Evolutionary conservation across 1,140 invertebrate species (phyloP), one percentile per base, ranked within the genome.

Genomic region (Drosophila eugracilis): DNA sequence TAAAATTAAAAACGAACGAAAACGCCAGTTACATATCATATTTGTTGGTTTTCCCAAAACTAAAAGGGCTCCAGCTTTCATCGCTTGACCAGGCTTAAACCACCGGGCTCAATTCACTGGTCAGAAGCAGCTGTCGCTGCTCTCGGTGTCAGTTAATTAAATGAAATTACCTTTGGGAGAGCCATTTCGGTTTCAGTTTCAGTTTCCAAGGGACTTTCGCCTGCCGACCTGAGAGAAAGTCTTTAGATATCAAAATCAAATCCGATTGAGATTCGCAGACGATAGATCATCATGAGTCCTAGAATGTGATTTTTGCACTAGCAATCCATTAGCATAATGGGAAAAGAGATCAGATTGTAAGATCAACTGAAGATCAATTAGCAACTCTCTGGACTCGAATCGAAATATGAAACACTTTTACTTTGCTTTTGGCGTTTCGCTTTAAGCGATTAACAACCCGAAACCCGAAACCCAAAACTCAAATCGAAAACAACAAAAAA

Each of bases 381-480:
- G 57, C 49, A 54, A 22, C 63, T 48, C 22, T n/a, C n/a, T n/a
- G 24, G 22, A 34, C 21, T 24, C 42, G n/a, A 39, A 77, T 60
- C 42, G 65, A 57, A 67, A 77, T n/a, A n/a, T 55, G 59, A 79
- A 73, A 79, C 54, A 79, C 76, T 79, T 79, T 78, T 78, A 78
- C 75, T 78, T 74, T 74, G 59, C 37, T 49, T 60, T 69, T 44
- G 36, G 65, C 55, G 74, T 76, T 78, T 79, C 76, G 76, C 76
- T 54, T 78, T 78, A 78, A 75, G 48, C 60, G 60, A 78, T 67
- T 60, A 49, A 78, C 42, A 44, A 26, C n/a, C n/a, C 12, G 5
- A 30, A 14, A 4, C 3, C 37, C 41, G 5, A 28, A 34, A 21
- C 1, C 19, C 5, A n/a, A 6, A 30, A n/a, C 19, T 15, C 3